Conservation (phyloP, 2,797 vertebrate genomes). For the Podargus strigoides region DNA sequence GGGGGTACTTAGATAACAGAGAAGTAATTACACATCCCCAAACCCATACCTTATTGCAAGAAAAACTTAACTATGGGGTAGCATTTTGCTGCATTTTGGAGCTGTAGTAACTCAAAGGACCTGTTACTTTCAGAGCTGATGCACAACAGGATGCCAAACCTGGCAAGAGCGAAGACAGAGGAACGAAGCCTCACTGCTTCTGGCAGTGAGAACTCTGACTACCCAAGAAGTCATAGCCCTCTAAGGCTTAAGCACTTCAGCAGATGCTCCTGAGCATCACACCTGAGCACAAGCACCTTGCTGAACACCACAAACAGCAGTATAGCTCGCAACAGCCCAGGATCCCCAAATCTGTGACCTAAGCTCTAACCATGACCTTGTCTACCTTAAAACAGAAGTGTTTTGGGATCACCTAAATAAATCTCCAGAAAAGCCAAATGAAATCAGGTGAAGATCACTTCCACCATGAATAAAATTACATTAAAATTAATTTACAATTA, state of each 20-base stretch:
- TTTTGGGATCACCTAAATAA: neutral
- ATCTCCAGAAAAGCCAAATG: neutral
- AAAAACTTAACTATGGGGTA: neutral
- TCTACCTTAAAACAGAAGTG: neutral
- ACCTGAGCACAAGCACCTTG: neutral
- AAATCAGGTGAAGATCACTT: neutral
- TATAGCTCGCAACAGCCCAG: neutral
- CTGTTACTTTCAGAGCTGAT: neutral
- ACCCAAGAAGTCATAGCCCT: neutral
- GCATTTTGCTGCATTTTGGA: neutral
- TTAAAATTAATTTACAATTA: neutral
- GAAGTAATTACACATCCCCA: neutral
- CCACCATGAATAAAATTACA: neutral
- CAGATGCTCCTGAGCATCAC: neutral
- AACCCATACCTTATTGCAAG: neutral
- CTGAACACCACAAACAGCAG: neutral
- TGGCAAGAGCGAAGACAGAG: neutral
- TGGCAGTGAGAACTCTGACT: accelerated
- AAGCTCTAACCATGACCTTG: neutral
- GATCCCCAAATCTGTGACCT: neutral
- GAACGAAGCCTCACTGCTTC: accelerated
- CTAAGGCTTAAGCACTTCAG: neutral
- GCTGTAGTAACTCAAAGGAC: neutral
- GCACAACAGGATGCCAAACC: neutral
- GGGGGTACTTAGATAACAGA: neutral